Conservation (phyloP, 2,797 vertebrate genomes). For the Phrynocephalus guinanensis region DNA sequence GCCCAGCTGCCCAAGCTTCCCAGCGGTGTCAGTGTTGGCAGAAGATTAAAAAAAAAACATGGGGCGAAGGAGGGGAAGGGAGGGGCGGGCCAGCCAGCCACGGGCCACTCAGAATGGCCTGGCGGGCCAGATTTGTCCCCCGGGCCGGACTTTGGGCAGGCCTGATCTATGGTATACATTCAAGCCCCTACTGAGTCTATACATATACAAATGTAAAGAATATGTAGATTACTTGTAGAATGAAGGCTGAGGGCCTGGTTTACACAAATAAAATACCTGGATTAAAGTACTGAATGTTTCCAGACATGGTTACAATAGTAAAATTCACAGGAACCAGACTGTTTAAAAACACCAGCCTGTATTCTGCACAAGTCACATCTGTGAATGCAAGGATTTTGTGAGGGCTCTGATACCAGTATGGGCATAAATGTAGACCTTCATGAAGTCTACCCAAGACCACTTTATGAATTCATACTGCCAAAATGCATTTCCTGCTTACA, state of each 20-base stretch:
- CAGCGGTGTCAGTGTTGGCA: too few species aligned
- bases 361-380: conserved; percentile 42
- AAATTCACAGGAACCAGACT: conserved; percentile 36
- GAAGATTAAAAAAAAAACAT: too few species aligned
- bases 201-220: not conserved
- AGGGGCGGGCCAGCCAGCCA: too few species aligned
- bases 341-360: conserved; percentile 55
- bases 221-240: conserved; percentile 3
- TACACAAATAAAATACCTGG: conserved; percentile 17
- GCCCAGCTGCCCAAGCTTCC: too few species aligned
- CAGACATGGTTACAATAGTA: conserved; percentile 10
- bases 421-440: conserved; percentile 48
- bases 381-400: conserved; percentile 18
- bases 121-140: too few species aligned
- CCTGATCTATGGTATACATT: not conserved
- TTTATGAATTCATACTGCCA: conserved; percentile 44
- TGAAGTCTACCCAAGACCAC: conserved; percentile 40
- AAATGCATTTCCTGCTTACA: conserved; percentile 48
- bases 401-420: conserved; percentile 40
- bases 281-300: conserved; percentile 18
- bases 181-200: not conserved
- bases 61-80: too few species aligned
- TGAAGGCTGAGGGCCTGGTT: not conserved
- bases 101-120: too few species aligned
- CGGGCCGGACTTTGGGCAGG: too few species aligned